Percentiles rank a stretch among this genome's conserved stretches.
phyloP scores from a whole-genome alignment of 2,797 vertebrate species.

The Kryptopterus vitreolus region DNA sequence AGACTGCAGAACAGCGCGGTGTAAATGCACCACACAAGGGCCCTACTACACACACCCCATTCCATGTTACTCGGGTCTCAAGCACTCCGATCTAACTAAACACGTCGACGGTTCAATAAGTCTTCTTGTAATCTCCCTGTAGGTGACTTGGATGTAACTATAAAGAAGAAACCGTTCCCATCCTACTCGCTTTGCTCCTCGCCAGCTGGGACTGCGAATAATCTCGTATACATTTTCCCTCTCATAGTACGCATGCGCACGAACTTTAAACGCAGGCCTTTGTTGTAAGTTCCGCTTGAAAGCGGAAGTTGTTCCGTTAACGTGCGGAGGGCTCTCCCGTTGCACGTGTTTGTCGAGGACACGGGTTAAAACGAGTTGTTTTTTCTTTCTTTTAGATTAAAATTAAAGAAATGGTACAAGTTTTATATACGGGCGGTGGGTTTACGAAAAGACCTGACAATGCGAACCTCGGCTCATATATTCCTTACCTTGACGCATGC shows the following conservation, averaged over 20 bases:
- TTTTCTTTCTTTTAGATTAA: too few species aligned
- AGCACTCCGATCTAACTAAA: not conserved
- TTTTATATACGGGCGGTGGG: too few species aligned
- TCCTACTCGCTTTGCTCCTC: conserved; percentile 13
- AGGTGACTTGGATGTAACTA: conserved; percentile 9
- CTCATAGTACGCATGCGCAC: conserved; percentile 5
- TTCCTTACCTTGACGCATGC: not conserved
- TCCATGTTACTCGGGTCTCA: conserved; percentile 63
- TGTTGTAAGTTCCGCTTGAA: not conserved
- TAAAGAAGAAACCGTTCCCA: not conserved
- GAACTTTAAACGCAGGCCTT: not conserved
- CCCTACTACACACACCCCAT: conserved; percentile 70
- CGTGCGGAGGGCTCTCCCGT: not conserved
- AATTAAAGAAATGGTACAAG: not conserved
- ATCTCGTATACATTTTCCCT: not conserved
- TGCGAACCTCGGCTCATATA: not conserved
- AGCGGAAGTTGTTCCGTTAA: not conserved
- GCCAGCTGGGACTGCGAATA: conserved; percentile 21
- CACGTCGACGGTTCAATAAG: not conserved
- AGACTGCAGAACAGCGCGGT: conserved; percentile 65
- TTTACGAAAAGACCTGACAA: not conserved
- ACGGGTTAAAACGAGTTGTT: too few species aligned
- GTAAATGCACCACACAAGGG: conserved; percentile 70
- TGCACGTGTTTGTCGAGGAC: not conserved
- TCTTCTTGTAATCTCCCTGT: not conserved